phyloP scores from a whole-genome alignment of 1,140 invertebrate species.

The Eurosta solidaginis region DNA sequence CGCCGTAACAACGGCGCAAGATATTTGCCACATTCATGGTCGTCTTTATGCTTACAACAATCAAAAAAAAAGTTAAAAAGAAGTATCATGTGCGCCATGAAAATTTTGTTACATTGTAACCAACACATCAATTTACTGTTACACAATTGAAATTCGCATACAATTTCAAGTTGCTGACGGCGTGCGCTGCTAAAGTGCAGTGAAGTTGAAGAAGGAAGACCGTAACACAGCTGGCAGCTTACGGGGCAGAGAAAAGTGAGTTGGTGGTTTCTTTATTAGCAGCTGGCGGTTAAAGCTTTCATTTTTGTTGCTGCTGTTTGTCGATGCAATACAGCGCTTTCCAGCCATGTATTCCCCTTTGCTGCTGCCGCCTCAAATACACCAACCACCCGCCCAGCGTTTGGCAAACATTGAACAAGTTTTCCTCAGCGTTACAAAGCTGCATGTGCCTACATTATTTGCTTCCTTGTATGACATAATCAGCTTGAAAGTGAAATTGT shows the following conservation, averaged over 20 bases:
- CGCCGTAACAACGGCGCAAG: not conserved
- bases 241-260: not conserved
- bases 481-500: not conserved
- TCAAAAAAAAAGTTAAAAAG: not conserved
- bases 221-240: not conserved
- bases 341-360: not conserved
- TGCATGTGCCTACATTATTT: not conserved
- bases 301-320: not conserved
- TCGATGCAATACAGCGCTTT: not conserved
- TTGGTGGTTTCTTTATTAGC: not conserved
- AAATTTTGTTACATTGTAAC: constrained; percentile 9
- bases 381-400: too few species aligned
- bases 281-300: not conserved
- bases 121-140: constrained; percentile 24
- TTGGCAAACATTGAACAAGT: not conserved
- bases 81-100: not conserved
- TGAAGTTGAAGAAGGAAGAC: not conserved
- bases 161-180: not conserved
- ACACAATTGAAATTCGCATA: constrained; percentile 22
- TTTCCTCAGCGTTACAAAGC: not conserved
- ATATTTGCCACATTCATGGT: not conserved
- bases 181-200: not conserved
- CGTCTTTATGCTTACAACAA: not conserved
- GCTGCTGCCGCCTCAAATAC: not conserved
- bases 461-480: constrained; percentile 28